Conservation (phyloP, 64 coral and sea anemone genomes). For the Stylophora pistillata region DNA sequence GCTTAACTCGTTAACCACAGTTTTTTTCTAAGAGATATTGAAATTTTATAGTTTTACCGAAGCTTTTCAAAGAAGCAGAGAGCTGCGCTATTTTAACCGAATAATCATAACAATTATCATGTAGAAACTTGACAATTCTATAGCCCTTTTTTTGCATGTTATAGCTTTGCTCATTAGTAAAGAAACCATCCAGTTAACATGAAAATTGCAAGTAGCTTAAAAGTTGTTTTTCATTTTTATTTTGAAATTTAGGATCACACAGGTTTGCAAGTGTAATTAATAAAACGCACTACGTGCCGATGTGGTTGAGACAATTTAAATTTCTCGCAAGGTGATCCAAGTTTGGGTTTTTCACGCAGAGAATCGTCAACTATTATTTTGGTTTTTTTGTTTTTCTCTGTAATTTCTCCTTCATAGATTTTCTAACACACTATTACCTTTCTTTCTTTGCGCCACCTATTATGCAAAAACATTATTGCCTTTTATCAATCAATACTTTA, state of each 20-base stretch:
- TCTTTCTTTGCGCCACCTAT: not conserved
- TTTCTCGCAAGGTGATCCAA: not conserved
- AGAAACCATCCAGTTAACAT: slow-evolving; percentile 3
- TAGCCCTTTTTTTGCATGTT: not conserved
- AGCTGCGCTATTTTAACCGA: not conserved
- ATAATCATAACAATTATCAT: not conserved
- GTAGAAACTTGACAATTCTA: not conserved
- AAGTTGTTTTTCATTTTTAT: not conserved
- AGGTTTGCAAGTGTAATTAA: not conserved
- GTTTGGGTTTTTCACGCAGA: slow-evolving; percentile 4
- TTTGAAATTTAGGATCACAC: not conserved
- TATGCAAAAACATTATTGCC: not conserved
- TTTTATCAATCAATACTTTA: no score
- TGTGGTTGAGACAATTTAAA: slow-evolving; percentile 7
- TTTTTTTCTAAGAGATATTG: not conserved
- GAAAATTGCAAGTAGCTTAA: slow-evolving; percentile 12
- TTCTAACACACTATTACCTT: not conserved
- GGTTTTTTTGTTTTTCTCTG: not conserved
- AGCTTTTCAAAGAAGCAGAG: not conserved
- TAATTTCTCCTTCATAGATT: not conserved
- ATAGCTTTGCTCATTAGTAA: not conserved
- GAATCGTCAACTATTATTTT: not conserved
- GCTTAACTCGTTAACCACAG: not conserved
- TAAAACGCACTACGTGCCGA: not conserved
- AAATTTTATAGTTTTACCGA: not conserved